Base-by-base conservation (phyloP, 2,888 invertebrate species). In the Netelia inedita region DNA sequence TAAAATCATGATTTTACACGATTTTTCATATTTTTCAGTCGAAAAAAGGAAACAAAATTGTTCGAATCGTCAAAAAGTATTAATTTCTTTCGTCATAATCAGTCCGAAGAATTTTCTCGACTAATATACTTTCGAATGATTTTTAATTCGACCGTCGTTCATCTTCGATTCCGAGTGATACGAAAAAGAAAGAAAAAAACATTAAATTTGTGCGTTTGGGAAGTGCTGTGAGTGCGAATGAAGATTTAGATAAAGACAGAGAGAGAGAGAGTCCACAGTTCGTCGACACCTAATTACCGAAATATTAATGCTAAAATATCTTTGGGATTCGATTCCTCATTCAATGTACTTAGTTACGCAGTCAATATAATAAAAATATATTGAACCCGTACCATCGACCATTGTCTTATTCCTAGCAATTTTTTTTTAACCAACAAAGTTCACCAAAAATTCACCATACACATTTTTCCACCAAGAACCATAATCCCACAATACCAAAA, bases 291-390 rank as follows among this genome's bases (percentile, higher is more conserved):
- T 90, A 90, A 89, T 88, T 90, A 90, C 55, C 89, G 89, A 90
- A 90, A 79, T 79, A 91, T 88, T 91, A 91, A 91, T 90, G 90
- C 90, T 91, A 91, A 83, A 92, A 91, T 91, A 91, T 89, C 90
- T 86, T 85, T 90, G 90, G 90, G 88, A 90, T 88, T 89, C 88
- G 87, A 90, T 89, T 91, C 91, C 91, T 90, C 91, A 91, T 91
- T 92, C 91, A 91, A 90, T 93, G 93, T 93, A 93, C 92, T 93
- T 92, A 93, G 93, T 91, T 90, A 90, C 88, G 90, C 91, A 91
- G 91, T 92, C 92, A 92, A 93, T 92, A 93, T 90, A 92, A 79
- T 87, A 88, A 88, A 46, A 89, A 90, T 89, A 88, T 91, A 92
- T 91, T 91, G 90, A 91, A 90, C 90, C 28, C 91, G 85, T 80